A percentile compares a stretch with the other conserved stretches of the same genome.
phyloP scores from a whole-genome alignment of 2,113 vertebrate species.

The Pomatostomus ruficeps region DNA sequence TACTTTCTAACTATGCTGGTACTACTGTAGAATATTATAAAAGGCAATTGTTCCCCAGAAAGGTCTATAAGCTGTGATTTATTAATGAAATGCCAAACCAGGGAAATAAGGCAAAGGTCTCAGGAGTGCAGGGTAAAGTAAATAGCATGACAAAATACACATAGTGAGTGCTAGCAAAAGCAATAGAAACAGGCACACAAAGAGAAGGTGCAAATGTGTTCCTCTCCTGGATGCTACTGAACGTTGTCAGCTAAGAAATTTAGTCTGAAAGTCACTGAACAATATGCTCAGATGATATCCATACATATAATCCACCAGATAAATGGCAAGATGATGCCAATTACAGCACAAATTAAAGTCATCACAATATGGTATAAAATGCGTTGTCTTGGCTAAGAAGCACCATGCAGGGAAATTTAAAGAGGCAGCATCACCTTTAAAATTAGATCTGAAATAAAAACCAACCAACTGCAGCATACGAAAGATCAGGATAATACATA shows the following conservation, averaged over 20 bases:
- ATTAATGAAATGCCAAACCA: slow-evolving; percentile 24
- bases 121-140: not conserved
- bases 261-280: not conserved
- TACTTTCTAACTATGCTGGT: not conserved
- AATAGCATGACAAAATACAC: not conserved
- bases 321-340: not conserved
- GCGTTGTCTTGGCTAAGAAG: not conserved
- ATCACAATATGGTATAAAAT: not conserved
- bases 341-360: not conserved
- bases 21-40: not conserved
- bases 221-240: not conserved
- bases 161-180: not conserved
- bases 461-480: not conserved
- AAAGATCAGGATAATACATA: not conserved
- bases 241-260: not conserved
- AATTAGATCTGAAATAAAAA: not conserved
- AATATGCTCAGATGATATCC: not conserved
- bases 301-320: not conserved
- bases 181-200: not conserved
- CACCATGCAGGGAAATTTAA: not conserved
- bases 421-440: not conserved
- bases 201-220: not conserved
- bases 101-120: not conserved
- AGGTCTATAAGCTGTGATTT: not conserved
- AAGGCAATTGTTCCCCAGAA: slow-evolving; percentile 11